These are phyloP conservation scores for Bellardia pandia DNA, from an alignment of 2,888 invertebrate species.

Conservation along the genomic window DNA sequence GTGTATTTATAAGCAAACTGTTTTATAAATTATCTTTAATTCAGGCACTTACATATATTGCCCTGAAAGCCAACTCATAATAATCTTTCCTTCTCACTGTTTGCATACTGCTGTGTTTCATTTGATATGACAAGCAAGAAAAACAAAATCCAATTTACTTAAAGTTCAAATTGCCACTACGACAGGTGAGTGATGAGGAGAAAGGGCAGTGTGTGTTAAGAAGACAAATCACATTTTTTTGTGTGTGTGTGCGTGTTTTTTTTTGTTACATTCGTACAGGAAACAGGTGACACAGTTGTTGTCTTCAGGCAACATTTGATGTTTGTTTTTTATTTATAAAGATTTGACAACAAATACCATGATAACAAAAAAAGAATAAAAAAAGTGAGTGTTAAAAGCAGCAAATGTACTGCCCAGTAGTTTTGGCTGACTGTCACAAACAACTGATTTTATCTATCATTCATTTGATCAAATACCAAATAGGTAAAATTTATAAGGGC, in stretches of 20 bases:
- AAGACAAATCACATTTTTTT: constrained; percentile 20
- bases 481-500: no score
- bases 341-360: constrained; percentile 3
- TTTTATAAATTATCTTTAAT: background rate
- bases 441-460: no score
- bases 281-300: constrained; percentile 50
- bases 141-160: constrained; percentile 48
- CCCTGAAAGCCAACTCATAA: background rate
- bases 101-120: no score
- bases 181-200: background rate
- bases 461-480: no score
- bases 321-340: constrained; percentile 12
- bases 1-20: background rate
- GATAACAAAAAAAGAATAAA: background rate
- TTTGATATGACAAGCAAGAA: background rate
- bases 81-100: background rate
- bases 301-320: constrained; percentile 27
- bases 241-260: background rate
- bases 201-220: background rate
- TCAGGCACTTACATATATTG: background rate
- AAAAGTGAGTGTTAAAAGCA: no score
- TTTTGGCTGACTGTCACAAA: no score
- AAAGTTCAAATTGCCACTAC: background rate
- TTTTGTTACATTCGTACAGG: constrained; percentile 9
- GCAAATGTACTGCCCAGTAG: no score